phyloP scores from a whole-genome alignment of 2,113 vertebrate genomes.

The Fulmarus glacialis region DNA sequence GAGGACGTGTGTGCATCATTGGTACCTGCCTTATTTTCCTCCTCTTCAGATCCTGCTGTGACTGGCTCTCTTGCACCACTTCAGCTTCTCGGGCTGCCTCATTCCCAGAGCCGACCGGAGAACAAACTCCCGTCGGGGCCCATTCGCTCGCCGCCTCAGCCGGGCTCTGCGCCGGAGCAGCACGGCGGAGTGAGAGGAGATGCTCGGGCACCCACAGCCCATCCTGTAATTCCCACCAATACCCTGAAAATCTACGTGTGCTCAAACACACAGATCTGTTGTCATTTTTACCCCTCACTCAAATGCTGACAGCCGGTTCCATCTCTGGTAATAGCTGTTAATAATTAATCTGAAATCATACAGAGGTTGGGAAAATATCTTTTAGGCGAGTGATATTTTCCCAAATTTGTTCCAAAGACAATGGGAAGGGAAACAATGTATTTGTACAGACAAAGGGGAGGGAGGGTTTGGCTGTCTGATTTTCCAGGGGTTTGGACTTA shows the following conservation, averaged over 20 bases:
- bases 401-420: neutral
- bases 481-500: constrained; percentile 8
- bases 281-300: neutral
- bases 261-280: neutral
- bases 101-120: rapidly evolving
- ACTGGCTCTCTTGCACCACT: neutral
- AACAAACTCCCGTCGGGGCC: neutral
- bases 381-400: neutral
- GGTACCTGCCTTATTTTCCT: neutral
- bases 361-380: neutral
- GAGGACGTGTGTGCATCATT: rapidly evolving
- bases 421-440: neutral
- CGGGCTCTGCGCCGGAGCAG: neutral
- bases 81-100: neutral
- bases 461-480: neutral
- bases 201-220: neutral
- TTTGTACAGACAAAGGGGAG: neutral
- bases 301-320: neutral
- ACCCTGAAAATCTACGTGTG: neutral
- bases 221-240: neutral
- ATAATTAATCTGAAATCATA: neutral
- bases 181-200: neutral
- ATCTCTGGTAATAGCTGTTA: neutral
- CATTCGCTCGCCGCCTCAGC: rapidly evolving
- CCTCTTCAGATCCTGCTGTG: neutral